A percentile compares a stretch with the other conserved stretches of the same genome.
Evolutionary conservation across 2,113 vertebrate species (phyloP).

Genomic region (Ageneiosus marmoratus): DNA sequence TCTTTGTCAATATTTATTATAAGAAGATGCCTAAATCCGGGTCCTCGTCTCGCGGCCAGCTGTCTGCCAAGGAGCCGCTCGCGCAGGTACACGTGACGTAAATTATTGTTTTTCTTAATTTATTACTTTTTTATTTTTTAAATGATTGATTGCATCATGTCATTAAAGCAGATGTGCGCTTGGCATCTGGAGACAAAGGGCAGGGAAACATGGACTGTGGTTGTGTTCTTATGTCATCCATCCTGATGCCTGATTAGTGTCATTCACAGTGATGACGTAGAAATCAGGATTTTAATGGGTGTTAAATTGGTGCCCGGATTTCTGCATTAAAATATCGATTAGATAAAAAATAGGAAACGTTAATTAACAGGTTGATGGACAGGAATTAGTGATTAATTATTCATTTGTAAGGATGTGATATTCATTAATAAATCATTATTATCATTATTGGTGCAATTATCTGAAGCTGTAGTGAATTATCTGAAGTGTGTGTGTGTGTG

Average conservation of each 20-base stretch:
- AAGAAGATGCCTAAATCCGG: slow-evolving; percentile 50
- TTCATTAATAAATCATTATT: neutral
- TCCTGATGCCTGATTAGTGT: neutral
- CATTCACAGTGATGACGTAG: neutral
- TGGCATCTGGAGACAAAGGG: slow-evolving; percentile 2
- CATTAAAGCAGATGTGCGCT: neutral
- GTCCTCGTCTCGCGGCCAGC: slow-evolving; percentile 63
- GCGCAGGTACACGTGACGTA: slow-evolving; percentile 80
- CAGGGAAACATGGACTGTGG: neutral
- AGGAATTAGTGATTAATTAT: neutral
- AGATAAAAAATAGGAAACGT: neutral
- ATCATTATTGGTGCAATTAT: neutral
- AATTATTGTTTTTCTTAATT: slow-evolving; percentile 57
- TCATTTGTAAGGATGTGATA: neutral
- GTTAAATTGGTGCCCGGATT: too few relatives aligned
- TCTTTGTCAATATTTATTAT: neutral
- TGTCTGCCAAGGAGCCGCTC: slow-evolving; percentile 79
- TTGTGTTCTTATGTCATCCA: neutral
- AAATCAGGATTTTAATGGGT: neutral
- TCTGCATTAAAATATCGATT: neutral
- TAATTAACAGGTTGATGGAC: neutral
- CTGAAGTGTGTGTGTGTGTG: neutral
- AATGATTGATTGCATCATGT: neutral
- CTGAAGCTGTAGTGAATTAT: neutral
- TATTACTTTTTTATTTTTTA: neutral